Evolutionary conservation across 2,113 vertebrate species (phyloP), one percentile per base, ranked within the genome.

Genomic region (Oreochromis spilurus): DNA sequence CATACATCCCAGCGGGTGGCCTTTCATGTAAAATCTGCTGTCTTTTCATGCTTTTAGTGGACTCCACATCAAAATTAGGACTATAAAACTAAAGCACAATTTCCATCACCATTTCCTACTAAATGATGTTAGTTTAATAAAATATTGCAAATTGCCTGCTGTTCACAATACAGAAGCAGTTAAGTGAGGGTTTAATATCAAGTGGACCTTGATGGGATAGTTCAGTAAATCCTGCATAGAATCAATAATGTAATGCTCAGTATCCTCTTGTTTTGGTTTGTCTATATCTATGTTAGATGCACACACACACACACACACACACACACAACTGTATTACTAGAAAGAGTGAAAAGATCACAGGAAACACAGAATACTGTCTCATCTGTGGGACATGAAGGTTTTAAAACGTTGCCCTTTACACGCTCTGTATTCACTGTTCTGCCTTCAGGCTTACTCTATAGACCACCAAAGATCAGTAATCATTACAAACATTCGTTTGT

Each of bases 1-100:
- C 57, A 90, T 87, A 92, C 52, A 91, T 85, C 78, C 82, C 43
- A 86, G 58, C 89, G 87, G 83, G 81, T 84, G 82, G 84, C 75
- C 87, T 34, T 81, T 34, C 50, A 24, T 54, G 65, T 78, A 36
- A 82, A 86, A 86, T 14, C 24, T 81, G 43, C 26, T 50, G 72
- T 0, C 0, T 34, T 77, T 77, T 29, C 45, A 75, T 48, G 2
- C 19, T 50, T 77, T 77, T 77, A 19, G 72, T 48, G 43, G 43
- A 75, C 40, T 43, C 12, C 16, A 48, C 6, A 50, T 50, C 43
- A 29, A 29, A 75, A 75, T 48, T 48, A 19, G 10, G 43, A 77
- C 45, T 50, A 31, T 31, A 10, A 7, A 24, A 48, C 14, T 48
- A 29, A 75, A 75, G 40, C 0, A 19, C 16, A 29, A 31, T 0